phyloP scores from a whole-genome alignment of 2,888 invertebrate species.

The Apoda limacodes region DNA sequence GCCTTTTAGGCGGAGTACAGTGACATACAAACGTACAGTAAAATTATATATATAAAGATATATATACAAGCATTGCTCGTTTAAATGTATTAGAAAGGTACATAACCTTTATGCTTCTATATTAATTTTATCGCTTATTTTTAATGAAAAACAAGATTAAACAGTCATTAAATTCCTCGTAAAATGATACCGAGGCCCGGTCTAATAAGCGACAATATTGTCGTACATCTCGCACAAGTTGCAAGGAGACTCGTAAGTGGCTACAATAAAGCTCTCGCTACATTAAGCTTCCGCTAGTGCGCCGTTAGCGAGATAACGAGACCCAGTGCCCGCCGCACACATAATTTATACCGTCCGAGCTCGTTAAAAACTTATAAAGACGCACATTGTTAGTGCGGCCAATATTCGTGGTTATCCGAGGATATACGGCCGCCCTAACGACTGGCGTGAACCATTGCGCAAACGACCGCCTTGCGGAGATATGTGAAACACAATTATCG shows the following conservation, averaged over 20 bases:
- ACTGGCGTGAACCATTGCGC: conserved; percentile 39
- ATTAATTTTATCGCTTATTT: no score
- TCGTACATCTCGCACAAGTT: conserved; percentile 27
- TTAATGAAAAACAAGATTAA: no score
- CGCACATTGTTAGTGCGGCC: conserved; percentile 68
- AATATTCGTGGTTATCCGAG: conserved; percentile 61
- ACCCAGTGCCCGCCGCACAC: conserved; percentile 62
- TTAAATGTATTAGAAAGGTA: no score
- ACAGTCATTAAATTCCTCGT: no score
- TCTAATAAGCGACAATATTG: conserved; percentile 9
- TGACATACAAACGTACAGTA: no score
- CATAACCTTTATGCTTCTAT: no score
- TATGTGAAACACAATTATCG: no score
- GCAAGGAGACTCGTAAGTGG: conserved; percentile 58
- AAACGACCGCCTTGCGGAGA: conserved; percentile 26
- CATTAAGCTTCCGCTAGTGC: conserved; percentile 66
- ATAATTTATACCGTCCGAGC: conserved; percentile 69
- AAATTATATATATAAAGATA: no score
- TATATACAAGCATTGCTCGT: no score
- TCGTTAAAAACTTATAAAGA: conserved; percentile 71
- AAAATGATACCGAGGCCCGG: not conserved
- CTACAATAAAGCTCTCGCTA: conserved; percentile 67
- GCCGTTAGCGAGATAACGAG: conserved; percentile 68
- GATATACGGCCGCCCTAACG: conserved; percentile 59
- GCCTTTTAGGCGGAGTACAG: no score